These are phyloP conservation scores for Toxotes lorentzi DNA, from an alignment of 2,797 vertebrate species.

Conservation along the genomic window DNA sequence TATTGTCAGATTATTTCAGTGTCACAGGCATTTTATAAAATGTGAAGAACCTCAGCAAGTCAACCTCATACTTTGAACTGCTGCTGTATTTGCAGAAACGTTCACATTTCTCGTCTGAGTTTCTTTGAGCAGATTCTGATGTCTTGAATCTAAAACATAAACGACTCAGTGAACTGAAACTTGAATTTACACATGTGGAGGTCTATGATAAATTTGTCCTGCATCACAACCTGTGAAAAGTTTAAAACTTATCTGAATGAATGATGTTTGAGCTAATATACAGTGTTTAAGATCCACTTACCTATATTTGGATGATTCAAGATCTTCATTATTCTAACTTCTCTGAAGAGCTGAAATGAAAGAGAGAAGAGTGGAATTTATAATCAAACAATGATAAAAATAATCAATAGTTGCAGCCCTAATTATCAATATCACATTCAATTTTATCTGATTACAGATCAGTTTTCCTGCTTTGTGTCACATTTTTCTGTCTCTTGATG, in stretches of 20 bases:
- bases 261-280: not conserved
- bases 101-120: not conserved
- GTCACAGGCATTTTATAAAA: not conserved
- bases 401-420: too few species aligned
- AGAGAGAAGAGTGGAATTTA: not conserved
- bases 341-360: constrained; percentile 95
- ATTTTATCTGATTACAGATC: not conserved
- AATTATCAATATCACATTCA: too few species aligned
- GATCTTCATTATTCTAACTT: constrained; percentile 99
- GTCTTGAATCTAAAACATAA: too few species aligned
- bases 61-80: not conserved
- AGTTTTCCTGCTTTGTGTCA: not conserved
- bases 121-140: too few species aligned
- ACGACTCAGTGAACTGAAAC: too few species aligned
- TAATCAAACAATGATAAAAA: not conserved
- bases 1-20: not conserved
- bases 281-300: constrained; percentile 73
- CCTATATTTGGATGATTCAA: constrained; percentile 99
- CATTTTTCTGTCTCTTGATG: not conserved
- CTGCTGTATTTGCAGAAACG: not conserved
- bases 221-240: not conserved
- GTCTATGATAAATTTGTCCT: not conserved
- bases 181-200: not conserved
- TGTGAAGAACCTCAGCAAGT: not conserved
- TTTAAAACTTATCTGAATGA: not conserved